A percentile compares a stretch with the other conserved stretches of the same genome.
These are phyloP conservation scores for Anthophora plumipes DNA, from an alignment of 2,888 invertebrate genomes.

Conservation along the genomic window DNA sequence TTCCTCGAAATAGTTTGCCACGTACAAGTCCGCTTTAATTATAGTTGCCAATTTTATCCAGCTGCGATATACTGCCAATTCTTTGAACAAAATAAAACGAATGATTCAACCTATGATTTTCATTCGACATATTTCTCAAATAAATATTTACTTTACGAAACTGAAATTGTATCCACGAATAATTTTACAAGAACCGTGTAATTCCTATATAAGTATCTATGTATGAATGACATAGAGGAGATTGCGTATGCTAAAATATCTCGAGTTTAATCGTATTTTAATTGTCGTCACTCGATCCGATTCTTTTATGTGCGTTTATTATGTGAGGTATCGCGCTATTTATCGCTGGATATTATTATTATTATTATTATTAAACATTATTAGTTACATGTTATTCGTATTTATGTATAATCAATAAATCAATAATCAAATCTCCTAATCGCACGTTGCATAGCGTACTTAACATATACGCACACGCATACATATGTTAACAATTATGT, in stretches of 20 bases:
- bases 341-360: too few species aligned
- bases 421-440: background rate
- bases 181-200: background rate
- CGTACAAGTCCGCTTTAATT: conserved; percentile 3
- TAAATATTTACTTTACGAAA: background rate
- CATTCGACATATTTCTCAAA: background rate
- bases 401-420: background rate
- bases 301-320: too few species aligned
- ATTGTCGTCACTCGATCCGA: too few species aligned
- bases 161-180: background rate
- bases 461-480: conserved; percentile 3
- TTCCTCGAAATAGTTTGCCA: background rate
- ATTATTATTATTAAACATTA: too few species aligned
- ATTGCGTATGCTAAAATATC: background rate
- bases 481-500: background rate
- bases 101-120: background rate
- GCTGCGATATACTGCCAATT: background rate
- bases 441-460: background rate
- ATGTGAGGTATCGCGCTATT: too few species aligned
- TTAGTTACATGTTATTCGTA: background rate
- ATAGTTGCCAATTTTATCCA: conserved; percentile 14
- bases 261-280: background rate
- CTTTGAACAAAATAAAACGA: background rate
- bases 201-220: too few species aligned
- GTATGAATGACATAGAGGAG: too few species aligned